Percentiles rank a stretch among this genome's conserved stretches.
phyloP scores from a whole-genome alignment of 2,888 invertebrate species.

The Nymphalis polychloros region DNA sequence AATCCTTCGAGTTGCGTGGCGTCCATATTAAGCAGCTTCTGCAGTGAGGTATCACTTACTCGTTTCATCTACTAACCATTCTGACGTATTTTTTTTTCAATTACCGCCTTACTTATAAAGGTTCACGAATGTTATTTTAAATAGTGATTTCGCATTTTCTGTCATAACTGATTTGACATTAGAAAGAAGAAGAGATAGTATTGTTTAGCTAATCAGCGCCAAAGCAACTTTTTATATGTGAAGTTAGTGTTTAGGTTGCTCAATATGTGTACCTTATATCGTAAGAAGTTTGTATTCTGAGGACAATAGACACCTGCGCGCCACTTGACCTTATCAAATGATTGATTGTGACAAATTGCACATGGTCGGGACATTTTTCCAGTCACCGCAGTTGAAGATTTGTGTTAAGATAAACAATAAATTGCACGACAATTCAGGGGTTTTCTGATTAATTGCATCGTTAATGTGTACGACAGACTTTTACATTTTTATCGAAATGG shows the following conservation, averaged over 20 bases:
- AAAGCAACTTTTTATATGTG: background rate
- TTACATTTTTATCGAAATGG: background rate
- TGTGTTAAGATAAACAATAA: conserved; percentile 59
- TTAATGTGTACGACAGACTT: conserved; percentile 14
- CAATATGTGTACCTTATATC: conserved; percentile 13
- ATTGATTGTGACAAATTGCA: conserved; percentile 72
- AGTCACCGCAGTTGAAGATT: conserved; percentile 36
- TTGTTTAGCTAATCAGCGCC: no score
- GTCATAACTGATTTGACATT: no score
- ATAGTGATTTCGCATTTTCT: no score
- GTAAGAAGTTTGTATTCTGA: conserved; percentile 17
- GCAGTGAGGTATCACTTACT: no score
- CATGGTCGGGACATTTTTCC: conserved; percentile 49
- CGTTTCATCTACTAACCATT: background rate
- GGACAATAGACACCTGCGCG: conserved; percentile 32
- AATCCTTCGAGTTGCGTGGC: no score
- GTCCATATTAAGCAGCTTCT: no score
- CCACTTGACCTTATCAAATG: conserved; percentile 59
- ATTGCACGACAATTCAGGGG: conserved; percentile 45
- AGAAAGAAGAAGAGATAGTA: no score
- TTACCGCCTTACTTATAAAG: no score
- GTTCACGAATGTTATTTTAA: no score
- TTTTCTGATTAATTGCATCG: conserved; percentile 27
- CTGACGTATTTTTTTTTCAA: background rate
- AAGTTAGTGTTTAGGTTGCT: background rate